Evolutionary conservation across 2,888 invertebrate species (phyloP).

Genomic region (Hypsopygia costalis): DNA sequence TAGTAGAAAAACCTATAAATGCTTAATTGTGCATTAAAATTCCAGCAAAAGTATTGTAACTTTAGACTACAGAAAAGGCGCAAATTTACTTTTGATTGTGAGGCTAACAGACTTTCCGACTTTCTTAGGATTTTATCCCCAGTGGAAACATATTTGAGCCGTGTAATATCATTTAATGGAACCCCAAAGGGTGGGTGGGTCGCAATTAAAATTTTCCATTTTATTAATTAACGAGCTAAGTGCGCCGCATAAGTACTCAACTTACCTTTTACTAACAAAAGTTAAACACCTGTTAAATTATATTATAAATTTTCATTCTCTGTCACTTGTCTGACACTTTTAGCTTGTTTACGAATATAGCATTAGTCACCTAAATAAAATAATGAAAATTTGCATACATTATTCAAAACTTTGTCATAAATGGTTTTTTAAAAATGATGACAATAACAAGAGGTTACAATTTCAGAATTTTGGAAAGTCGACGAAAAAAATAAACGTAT

Average conservation of each 20-base stretch:
- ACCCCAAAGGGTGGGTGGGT: constrained; percentile 34
- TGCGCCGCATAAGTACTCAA: constrained; percentile 30
- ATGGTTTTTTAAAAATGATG: no score
- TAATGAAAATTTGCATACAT: no score
- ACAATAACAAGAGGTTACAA: no score
- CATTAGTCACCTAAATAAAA: no score
- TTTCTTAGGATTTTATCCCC: constrained; percentile 31
- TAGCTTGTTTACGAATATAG: no score
- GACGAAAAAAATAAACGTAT: no score
- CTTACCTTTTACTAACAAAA: constrained; percentile 26
- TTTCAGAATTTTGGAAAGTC: no score
- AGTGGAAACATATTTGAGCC: constrained; percentile 35
- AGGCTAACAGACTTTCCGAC: constrained; percentile 12
- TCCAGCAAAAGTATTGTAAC: constrained; percentile 2
- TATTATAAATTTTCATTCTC: constrained; percentile 3
- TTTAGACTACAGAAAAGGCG: constrained; percentile 1
- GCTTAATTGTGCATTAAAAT: constrained; percentile 9
- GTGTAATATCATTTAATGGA: constrained; percentile 46
- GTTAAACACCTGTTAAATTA: constrained; percentile 13
- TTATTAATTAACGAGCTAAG: constrained; percentile 53
- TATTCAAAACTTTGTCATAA: no score
- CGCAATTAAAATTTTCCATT: constrained; percentile 58
- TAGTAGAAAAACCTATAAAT: no score
- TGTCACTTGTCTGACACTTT: background rate
- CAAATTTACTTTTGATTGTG: constrained; percentile 11